Percentiles rank a stretch among this genome's conserved stretches.
These are phyloP conservation scores for Drosophila kanekoi DNA, from an alignment of 2,888 invertebrate genomes.

Conservation along the genomic window DNA sequence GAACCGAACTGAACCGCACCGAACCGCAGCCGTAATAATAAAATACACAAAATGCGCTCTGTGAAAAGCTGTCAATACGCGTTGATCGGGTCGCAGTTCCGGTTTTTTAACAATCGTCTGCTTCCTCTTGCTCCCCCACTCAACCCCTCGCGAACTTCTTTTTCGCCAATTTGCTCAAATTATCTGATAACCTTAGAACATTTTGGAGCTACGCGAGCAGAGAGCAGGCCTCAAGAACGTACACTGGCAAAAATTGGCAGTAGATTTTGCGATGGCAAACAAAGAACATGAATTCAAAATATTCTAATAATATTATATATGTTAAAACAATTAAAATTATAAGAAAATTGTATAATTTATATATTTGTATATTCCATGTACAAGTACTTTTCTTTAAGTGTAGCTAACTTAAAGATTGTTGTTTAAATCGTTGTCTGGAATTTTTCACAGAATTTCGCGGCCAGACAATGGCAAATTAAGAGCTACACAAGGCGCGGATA, in stretches of 20 bases:
- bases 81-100: slow-evolving; percentile 15
- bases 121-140: neutral
- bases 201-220: slow-evolving; percentile 8
- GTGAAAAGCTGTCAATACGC: slow-evolving; percentile 31
- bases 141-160: neutral
- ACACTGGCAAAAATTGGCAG: neutral
- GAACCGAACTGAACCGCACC: slow-evolving; percentile 4
- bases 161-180: slow-evolving; percentile 31
- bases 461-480: slow-evolving; percentile 54
- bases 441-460: slow-evolving; percentile 63
- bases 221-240: neutral
- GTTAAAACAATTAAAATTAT: no score
- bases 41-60: neutral
- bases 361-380: no score
- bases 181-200: slow-evolving; percentile 27
- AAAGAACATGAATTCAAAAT: no score
- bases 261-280: no score
- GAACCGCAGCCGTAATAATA: neutral
- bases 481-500: slow-evolving; percentile 29
- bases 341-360: no score
- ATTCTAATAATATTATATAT: no score
- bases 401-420: slow-evolving; percentile 31
- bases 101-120: neutral
- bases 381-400: slow-evolving; percentile 27
- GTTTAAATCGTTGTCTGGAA: slow-evolving; percentile 39